Evolutionary conservation across 2,888 invertebrate species (phyloP).

Genomic region (Marasmarcha lunaedactyla): DNA sequence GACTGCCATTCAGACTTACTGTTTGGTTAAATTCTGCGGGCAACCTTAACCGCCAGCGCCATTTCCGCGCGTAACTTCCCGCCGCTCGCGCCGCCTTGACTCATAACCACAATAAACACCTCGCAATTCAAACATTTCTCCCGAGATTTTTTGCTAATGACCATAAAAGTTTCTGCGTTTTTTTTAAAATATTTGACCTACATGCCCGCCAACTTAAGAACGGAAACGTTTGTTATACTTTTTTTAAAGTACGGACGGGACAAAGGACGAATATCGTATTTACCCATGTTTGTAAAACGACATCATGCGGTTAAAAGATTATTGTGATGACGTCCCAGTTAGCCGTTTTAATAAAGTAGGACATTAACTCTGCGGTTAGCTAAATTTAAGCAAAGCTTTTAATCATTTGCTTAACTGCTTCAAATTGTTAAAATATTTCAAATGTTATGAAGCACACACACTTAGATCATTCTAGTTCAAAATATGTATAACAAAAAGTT

Average conservation of each 20-base stretch:
- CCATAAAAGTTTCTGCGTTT: constrained; percentile 33
- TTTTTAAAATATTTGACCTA: neutral
- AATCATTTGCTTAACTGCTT: too few relatives aligned
- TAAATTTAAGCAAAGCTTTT: too few relatives aligned
- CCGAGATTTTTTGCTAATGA: constrained; percentile 45
- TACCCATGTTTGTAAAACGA: too few relatives aligned
- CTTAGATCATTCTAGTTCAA: too few relatives aligned
- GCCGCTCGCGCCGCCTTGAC: constrained; percentile 48
- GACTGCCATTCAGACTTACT: too few relatives aligned
- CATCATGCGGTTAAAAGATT: too few relatives aligned
- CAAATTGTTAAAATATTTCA: too few relatives aligned
- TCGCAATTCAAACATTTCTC: constrained; percentile 42
- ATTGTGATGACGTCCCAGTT: too few relatives aligned
- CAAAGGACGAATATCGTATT: neutral
- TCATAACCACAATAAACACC: constrained; percentile 59
- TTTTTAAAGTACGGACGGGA: neutral
- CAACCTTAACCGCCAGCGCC: constrained; percentile 17
- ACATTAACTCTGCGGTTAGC: too few relatives aligned
- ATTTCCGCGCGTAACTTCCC: constrained; percentile 56
- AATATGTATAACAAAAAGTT: too few relatives aligned
- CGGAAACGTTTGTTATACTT: neutral
- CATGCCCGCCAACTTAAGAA: neutral
- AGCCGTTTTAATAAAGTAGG: too few relatives aligned
- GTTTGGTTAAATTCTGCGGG: neutral
- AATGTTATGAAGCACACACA: too few relatives aligned